Percentiles rank a stretch among this genome's conserved stretches.
Conservation (phyloP, 1,140 invertebrate genomes). For the Brachionus paranguensis region DNA sequence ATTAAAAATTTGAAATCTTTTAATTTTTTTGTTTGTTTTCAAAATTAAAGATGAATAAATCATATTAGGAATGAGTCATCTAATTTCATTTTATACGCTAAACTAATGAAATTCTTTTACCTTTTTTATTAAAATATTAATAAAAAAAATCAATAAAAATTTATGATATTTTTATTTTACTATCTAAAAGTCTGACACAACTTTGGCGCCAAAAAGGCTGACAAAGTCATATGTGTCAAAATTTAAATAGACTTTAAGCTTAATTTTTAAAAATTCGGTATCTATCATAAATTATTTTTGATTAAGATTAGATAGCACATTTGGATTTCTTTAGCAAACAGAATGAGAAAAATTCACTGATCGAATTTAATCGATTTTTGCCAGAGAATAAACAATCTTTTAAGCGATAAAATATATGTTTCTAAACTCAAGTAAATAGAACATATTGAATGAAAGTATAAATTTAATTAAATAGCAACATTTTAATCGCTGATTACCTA, state of each 20-base stretch:
- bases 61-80: not conserved
- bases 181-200: not conserved
- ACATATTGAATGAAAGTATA: not conserved
- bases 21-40: too few relatives aligned
- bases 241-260: not conserved
- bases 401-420: not conserved
- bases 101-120: not conserved
- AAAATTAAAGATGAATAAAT: not conserved
- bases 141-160: not conserved
- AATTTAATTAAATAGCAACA: slow-evolving; percentile 2
- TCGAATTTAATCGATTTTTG: not conserved
- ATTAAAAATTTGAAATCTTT: too few relatives aligned
- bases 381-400: not conserved
- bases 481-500: not conserved
- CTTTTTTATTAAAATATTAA: not conserved
- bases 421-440: not conserved
- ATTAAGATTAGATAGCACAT: not conserved
- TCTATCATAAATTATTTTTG: not conserved
- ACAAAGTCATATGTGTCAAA: not conserved
- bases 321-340: not conserved
- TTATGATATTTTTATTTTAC: not conserved
- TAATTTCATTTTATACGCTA: not conserved
- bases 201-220: too few relatives aligned
- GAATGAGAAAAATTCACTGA: not conserved
- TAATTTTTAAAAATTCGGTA: not conserved